Percentiles rank a stretch among this genome's conserved stretches.
phyloP scores from a whole-genome alignment of 2,113 vertebrate species.

The Aphyosemion australe region DNA sequence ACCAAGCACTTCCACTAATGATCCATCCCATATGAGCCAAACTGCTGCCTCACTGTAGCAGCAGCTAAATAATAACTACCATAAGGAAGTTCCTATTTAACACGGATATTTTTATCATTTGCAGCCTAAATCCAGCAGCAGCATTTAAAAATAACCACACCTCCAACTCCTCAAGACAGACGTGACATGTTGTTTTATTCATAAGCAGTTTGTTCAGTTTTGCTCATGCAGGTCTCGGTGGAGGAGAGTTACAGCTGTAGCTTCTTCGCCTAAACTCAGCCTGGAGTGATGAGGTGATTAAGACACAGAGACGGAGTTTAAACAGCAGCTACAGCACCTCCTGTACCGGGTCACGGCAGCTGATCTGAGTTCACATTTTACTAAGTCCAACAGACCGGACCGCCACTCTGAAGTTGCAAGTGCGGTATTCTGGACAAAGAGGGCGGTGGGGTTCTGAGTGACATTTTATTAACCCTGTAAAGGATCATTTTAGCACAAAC shows the following conservation, averaged over 20 bases:
- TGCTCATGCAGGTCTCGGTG: not conserved
- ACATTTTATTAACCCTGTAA: no score
- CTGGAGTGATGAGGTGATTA: not conserved
- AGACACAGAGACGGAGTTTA: slow-evolving; percentile 3
- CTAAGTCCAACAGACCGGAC: no score
- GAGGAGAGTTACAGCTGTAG: not conserved
- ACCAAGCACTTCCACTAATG: slow-evolving; percentile 24
- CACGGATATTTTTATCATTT: slow-evolving; percentile 25
- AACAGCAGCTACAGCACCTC: not conserved
- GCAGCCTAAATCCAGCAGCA: slow-evolving; percentile 7
- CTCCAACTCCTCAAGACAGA: slow-evolving; percentile 6
- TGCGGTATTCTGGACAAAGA: no score
- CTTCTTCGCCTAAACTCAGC: not conserved
- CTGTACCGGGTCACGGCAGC: not conserved
- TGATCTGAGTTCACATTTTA: not conserved
- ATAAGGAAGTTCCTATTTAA: slow-evolving; percentile 12
- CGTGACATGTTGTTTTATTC: slow-evolving; percentile 4
- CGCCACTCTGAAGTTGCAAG: no score
- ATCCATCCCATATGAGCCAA: slow-evolving; percentile 26
- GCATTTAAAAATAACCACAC: slow-evolving; percentile 32
- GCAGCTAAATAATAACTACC: slow-evolving; percentile 33
- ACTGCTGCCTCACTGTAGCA: slow-evolving; percentile 22
- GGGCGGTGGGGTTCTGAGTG: no score
- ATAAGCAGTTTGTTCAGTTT: slow-evolving; percentile 7
- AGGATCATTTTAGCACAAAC: no score